These are phyloP conservation scores for Asteroscopus sphinx DNA, from an alignment of 2,888 invertebrate species.

Conservation along the genomic window DNA sequence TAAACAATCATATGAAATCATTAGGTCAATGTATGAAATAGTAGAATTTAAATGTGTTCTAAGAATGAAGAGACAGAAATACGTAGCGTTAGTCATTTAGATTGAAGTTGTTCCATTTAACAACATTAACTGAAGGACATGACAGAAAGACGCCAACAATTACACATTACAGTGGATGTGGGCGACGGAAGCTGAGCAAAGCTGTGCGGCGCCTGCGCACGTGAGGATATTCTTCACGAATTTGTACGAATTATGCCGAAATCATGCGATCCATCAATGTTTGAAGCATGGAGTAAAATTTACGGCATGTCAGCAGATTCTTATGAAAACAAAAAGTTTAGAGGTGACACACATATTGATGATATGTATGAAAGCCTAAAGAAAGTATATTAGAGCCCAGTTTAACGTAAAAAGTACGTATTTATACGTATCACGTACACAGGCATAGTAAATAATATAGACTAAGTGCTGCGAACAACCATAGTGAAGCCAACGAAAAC, in stretches of 20 bases:
- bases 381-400: too few relatives aligned
- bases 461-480: too few relatives aligned
- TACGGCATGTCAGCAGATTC: background rate
- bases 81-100: conserved; percentile 44
- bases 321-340: too few relatives aligned
- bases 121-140: conserved; percentile 69
- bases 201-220: conserved; percentile 46
- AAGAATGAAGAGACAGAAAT: conserved; percentile 41
- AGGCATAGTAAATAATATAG: too few relatives aligned
- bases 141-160: conserved; percentile 67
- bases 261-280: background rate
- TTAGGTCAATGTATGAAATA: conserved; percentile 21
- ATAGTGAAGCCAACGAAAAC: too few relatives aligned
- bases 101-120: conserved; percentile 59
- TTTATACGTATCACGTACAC: too few relatives aligned
- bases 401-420: too few relatives aligned
- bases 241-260: conserved; percentile 28
- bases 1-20: conserved; percentile 37
- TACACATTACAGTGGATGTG: conserved; percentile 62
- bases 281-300: background rate
- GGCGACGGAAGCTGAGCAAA: conserved; percentile 64
- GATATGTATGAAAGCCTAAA: too few relatives aligned
- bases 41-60: conserved; percentile 36
- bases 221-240: conserved; percentile 28
- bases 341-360: too few relatives aligned